phyloP scores from a whole-genome alignment of 2,113 vertebrate species.

The Dasyornis broadbenti region DNA sequence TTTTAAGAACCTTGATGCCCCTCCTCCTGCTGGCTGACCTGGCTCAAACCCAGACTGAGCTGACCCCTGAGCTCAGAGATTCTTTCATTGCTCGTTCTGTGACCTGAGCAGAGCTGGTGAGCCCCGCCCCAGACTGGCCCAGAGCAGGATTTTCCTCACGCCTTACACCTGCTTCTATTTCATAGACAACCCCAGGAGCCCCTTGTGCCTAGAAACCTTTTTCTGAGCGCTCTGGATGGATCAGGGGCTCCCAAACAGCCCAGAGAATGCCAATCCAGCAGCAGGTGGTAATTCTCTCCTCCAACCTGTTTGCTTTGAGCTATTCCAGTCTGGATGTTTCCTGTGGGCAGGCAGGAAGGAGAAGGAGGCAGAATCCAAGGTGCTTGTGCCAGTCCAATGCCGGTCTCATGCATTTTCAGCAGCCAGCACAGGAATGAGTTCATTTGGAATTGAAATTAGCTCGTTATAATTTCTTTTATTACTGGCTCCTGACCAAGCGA shows the following conservation, averaged over 20 bases:
- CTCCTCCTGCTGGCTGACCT: background rate
- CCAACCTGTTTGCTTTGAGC: background rate
- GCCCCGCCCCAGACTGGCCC: too few species aligned
- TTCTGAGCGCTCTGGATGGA: background rate
- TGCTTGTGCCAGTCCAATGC: background rate
- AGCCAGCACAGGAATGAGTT: slow-evolving; percentile 13
- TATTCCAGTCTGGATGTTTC: background rate
- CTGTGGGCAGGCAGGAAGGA: background rate
- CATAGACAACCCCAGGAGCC: background rate
- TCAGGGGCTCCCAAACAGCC: background rate
- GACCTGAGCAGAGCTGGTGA: background rate
- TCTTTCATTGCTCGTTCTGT: background rate
- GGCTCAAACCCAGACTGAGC: background rate
- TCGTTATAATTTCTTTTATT: background rate
- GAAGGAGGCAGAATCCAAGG: background rate
- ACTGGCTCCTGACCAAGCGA: slow-evolving; percentile 1
- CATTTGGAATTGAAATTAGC: slow-evolving; percentile 42
- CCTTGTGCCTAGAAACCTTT: background rate
- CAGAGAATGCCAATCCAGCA: background rate
- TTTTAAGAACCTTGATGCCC: background rate
- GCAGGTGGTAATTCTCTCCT: background rate
- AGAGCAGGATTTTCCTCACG: background rate
- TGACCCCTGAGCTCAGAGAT: background rate
- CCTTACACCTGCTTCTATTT: background rate
- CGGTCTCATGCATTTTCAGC: slow-evolving; percentile 12